Base-by-base conservation (phyloP, 2,888 invertebrate genomes). In the Dynastes hyllus region DNA sequence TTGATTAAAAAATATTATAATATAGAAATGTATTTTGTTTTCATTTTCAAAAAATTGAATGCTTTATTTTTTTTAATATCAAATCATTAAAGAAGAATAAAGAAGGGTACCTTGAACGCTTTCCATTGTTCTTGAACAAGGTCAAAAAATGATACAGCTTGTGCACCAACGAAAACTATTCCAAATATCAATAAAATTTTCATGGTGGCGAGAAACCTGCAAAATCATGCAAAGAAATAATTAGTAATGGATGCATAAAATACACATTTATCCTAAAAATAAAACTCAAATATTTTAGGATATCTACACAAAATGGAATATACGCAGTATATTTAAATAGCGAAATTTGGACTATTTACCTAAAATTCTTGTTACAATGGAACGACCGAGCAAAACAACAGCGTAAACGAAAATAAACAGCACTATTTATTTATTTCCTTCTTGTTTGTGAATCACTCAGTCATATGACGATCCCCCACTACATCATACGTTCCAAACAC, bases 91-190 rank as follows among this genome's bases (percentile, higher is more conserved):
- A 45, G 8, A 45, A 45, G 8, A 37, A 22, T 58, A 78, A 71
- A 63, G 37, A 77, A 61, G 84, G 84, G 83, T 81, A 89, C 89
- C 89, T 89, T 89, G 85, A 87, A 89, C 45, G 88, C 79, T 55
- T 82, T 82, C 89, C 89, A 89, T 88, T 89, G 87, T 87, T 89
- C 89, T 78, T 87, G 85, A 11, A 95, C 91, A 80, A 96, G 91
- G 85, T 96, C 95, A 82, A 92, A 90, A 85, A 94, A 92, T 78
- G 94, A 93, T 69, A 95, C 91, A 3, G 95, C 76, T 66, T 66
- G 76, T 22, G 65, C 63, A 37, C 71, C 58, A 32, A 55, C 71
- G 32, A 71, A 58, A 55, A 71, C 16, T 83, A 92, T 84, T 78
- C 88, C 83, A n/a, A 92, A 84, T 61, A 90, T 79, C 55, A 91